Conservation (phyloP, 2,113 vertebrate species). For the Neodon shergylaensis region DNA sequence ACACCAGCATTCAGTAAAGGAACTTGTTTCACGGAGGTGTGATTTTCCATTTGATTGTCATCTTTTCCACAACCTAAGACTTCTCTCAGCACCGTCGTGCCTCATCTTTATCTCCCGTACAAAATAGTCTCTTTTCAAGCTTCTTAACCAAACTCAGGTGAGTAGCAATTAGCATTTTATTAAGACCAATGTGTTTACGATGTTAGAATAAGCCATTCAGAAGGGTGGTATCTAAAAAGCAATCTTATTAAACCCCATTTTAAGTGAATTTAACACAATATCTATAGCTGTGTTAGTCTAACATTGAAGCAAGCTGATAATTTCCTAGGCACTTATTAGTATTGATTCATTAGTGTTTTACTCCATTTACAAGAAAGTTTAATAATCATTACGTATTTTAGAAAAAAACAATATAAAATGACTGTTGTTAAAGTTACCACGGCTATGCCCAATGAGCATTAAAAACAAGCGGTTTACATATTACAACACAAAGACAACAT, state of each 20-base stretch:
- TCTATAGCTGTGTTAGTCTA: constrained; percentile 8
- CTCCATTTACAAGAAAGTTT: constrained; percentile 48
- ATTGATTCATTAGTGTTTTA: constrained; percentile 61
- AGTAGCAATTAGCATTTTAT: constrained; percentile 46
- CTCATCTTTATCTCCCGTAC: not conserved
- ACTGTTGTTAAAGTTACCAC: constrained; percentile 74
- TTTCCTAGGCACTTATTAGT: constrained; percentile 57
- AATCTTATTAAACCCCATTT: constrained; percentile 12
- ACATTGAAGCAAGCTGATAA: constrained; percentile 44
- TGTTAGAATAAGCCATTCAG: constrained; percentile 31
- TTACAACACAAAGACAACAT: constrained; percentile 76
- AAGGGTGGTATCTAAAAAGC: constrained; percentile 1
- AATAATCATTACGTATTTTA: not conserved
- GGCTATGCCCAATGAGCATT: constrained; percentile 71
- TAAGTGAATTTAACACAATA: constrained; percentile 33
- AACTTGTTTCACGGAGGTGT: not conserved
- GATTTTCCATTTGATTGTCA: not conserved
- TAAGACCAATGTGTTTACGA: constrained; percentile 46
- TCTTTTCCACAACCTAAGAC: not conserved
- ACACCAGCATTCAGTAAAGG: not conserved
- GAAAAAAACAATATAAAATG: constrained; percentile 69
- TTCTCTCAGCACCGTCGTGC: not conserved
- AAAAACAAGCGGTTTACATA: constrained; percentile 70
- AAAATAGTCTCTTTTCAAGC: not conserved
- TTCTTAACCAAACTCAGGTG: constrained; percentile 16